Base-by-base conservation (phyloP, 2,113 vertebrate genomes). In the Oncorhynchus masou region DNA sequence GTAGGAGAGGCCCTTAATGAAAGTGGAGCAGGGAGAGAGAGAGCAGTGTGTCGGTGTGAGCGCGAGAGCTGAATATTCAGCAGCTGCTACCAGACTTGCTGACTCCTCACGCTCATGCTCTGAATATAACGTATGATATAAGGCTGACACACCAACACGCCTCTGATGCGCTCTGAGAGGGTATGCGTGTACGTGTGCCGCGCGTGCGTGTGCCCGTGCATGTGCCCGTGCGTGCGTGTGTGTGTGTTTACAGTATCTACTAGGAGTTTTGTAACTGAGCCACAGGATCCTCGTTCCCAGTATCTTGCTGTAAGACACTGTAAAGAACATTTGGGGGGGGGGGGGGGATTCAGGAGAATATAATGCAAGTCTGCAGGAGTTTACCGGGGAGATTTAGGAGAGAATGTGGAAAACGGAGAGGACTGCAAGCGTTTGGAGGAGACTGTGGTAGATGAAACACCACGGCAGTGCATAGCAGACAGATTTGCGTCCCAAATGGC, bases 21-120 rank as follows among this genome's bases (percentile, higher is more conserved):
- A 91, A 91, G 88, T 79, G 86, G 82, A 75, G 60, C 68, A 20
- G 68, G 49, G 25, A 24, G 65, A 49, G 75, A 48, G 66, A 51
- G 27, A 67, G 79, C 8, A 59, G 76, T 65, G 48, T 68, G 67
- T 16, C 48, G 65, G 51, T 54, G 51, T 54, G 51, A 5, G 24
- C 24, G 45, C 4, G 20, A 31, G 29, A 49, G n/a, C 77, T 91
- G 88, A 91, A 91, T 92, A 91, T 92, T 91, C 86, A 90, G 84
- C 88, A 90, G 86, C 87, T 83, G 85, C 80, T 88, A 84, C 81
- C 89, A 89, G 90, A 92, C 92, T 90, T 90, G 90, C 91, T 91
- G 90, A 91, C 89, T 90, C 82, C 3, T 85, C 60, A 62, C 72
- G 87, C 90, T 91, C 88, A 87, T 90, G 90, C 84, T 87, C 83